Evolutionary conservation across 2,888 invertebrate genomes (phyloP), one percentile per base, ranked within the genome.

Genomic region (Thecophora atra): DNA sequence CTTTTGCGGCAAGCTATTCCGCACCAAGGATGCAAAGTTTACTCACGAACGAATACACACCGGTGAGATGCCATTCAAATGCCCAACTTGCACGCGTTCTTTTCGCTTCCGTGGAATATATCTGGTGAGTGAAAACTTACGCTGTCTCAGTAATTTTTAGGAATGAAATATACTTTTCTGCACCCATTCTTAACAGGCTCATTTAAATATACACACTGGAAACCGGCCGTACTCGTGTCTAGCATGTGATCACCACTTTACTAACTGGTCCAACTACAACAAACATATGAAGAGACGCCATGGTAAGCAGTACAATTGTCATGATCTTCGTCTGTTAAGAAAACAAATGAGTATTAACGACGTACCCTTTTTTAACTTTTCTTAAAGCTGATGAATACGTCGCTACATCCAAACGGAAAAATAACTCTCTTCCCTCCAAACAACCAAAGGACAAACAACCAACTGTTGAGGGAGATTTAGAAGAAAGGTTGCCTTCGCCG

Each of bases 191-290:
- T 26, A 24, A 63, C 28, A 89, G 88, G 90, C 92, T n/a, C 94
- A 94, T 81, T 89, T 92, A 73, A 86, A 93, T 17, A 91, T 91
- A 77, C 94, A 94, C 77, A 91, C 91, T 0, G 91, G 90, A 0
- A 91, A 91, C 51, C 89, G 92, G 44, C 94, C 93, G 0, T 94
- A 93, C 81, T 90, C 91, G 0, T 94, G 94, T 78, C 83, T 90
- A 47, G 90, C 91, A 75, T 94, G 94, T 79, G 90, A 91, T 71
- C 91, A 90, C 81, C 90, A 93, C 79, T 94, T 94, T 77, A 93
- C 93, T 0, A 93, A 94, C 81, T 93, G 93, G 93, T 93, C 93
- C 0, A 94, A 94, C 85, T 93, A 93, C 79, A 93, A 93, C 79
- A 94, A 94, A 78, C 94, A 94, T 81, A 93, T 93, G 91, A 93